Evolutionary conservation across 1,140 invertebrate genomes (phyloP).

Genomic region (Bacillus rossius): DNA sequence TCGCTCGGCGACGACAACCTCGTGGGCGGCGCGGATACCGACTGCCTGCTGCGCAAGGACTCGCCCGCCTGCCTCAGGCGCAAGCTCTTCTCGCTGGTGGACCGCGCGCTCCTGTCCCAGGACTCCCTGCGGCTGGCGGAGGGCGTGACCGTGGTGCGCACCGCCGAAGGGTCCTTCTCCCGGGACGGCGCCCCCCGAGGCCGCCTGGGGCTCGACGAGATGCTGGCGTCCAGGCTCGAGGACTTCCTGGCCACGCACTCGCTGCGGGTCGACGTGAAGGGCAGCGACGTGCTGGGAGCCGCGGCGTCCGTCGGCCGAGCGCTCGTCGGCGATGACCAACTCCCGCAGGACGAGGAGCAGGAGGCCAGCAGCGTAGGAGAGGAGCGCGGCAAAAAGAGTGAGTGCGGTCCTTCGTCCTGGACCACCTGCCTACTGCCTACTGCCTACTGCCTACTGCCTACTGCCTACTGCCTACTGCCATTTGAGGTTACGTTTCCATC

Average conservation of each 20-base stretch:
- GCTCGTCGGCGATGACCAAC: conserved; percentile 61
- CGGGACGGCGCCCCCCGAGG: conserved; percentile 64
- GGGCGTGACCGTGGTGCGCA: conserved; percentile 74
- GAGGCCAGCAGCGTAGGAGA: conserved; percentile 39
- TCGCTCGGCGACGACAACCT: conserved; percentile 57
- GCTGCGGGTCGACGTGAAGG: conserved; percentile 77
- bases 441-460: background rate
- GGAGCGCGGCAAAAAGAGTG: conserved; percentile 68
- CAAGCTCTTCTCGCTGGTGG: conserved; percentile 76
- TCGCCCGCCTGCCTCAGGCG: conserved; percentile 69
- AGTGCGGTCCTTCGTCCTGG: conserved; percentile 25
- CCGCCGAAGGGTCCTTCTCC: conserved; percentile 36
- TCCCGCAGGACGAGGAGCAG: conserved; percentile 45
- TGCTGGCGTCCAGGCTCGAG: conserved; percentile 59
- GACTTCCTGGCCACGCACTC: conserved; percentile 71
- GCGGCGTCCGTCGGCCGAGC: conserved; percentile 70
- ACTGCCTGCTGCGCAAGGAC: conserved; percentile 73
- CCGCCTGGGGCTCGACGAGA: conserved; percentile 51
- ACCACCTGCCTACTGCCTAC: background rate
- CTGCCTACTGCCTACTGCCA: background rate
- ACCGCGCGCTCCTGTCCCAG: conserved; percentile 70
- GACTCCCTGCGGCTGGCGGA: conserved; percentile 71
- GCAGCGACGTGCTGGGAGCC: conserved; percentile 71
- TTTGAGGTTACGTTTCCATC: background rate
- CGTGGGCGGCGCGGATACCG: conserved; percentile 64